Conservation (phyloP, 1,140 invertebrate species). For the Pteromalus puparum region DNA sequence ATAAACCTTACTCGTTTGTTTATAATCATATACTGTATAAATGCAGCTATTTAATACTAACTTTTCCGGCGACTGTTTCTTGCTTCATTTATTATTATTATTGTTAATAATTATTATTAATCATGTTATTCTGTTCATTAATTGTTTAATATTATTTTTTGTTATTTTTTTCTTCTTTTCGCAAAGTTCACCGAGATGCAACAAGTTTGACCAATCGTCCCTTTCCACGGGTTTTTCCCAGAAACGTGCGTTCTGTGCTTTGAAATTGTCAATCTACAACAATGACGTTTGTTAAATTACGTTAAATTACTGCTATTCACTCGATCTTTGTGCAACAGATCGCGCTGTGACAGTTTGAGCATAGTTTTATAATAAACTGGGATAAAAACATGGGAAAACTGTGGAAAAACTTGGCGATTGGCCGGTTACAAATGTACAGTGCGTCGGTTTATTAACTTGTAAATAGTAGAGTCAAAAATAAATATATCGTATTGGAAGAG, state of each 20-base stretch:
- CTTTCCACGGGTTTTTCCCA: slow-evolving; percentile 36
- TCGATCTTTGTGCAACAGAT: neutral
- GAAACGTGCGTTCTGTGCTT: slow-evolving; percentile 36
- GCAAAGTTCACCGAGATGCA: slow-evolving; percentile 37
- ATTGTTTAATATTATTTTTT: slow-evolving; percentile 23
- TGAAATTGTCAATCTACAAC: slow-evolving; percentile 36
- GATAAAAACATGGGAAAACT: slow-evolving; percentile 39
- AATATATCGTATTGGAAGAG: slow-evolving; percentile 69
- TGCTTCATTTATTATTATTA: slow-evolving; percentile 38
- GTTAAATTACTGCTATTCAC: neutral
- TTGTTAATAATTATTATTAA: slow-evolving; percentile 40
- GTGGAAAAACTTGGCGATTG: slow-evolving; percentile 40
- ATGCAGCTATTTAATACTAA: slow-evolving; percentile 67
- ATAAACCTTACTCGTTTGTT: slow-evolving; percentile 54
- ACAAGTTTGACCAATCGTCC: slow-evolving; percentile 47
- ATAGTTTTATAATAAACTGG: slow-evolving; percentile 28
- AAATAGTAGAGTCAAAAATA: slow-evolving; percentile 64
- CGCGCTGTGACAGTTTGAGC: neutral
- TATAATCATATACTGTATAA: slow-evolving; percentile 58
- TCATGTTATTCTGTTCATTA: slow-evolving; percentile 35
- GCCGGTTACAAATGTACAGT: slow-evolving; percentile 54
- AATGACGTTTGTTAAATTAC: neutral
- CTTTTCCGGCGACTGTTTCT: slow-evolving; percentile 45
- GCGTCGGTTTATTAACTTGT: slow-evolving; percentile 52
- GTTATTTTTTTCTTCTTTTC: slow-evolving; percentile 26